Base-by-base conservation (phyloP, 2,888 invertebrate genomes). In the Platycheirus albimanus region DNA sequence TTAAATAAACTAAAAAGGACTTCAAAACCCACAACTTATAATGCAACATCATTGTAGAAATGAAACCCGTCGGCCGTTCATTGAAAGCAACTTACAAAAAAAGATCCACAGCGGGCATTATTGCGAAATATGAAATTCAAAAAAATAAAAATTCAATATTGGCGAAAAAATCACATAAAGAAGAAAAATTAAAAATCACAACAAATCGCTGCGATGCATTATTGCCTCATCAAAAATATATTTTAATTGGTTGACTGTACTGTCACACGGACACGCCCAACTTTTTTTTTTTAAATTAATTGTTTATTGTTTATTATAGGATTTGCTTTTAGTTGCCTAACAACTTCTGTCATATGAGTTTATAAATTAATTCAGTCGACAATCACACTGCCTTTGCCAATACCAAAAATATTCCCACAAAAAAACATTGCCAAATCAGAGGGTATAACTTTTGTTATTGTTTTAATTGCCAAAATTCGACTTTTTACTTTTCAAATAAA, bases 321-420 rank as follows among this genome's bases (percentile, higher is more conserved):
- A 8, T 33, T 8, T 2, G 30, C 8, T 33, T 33, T n/a, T n/a
- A n/a, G 30, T 33, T 24, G 3, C 6, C 51, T 51, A 13, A 51
- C 28, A 28, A 51, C 8, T n/a, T 28, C 7, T 51, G 28, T 51
- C 51, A 51, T 51, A 51, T 51, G 51, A 51, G 30, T 7, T 13
- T 49, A 51, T 13, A 49, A 51, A 51, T 15, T 51, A 2, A 20
- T 51, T 15, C 13, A 7, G 28, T 10, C 28, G 13, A n/a, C n/a
- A n/a, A n/a, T n/a, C n/a, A n/a, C n/a, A n/a, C n/a, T n/a, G n/a
- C n/a, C 28, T 28, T 28, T 30, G 28, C 51, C 51, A 51, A 51
- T 51, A 15, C 8, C 6, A n/a, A 49, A 43, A 43, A 43, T 43
- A 17, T 6, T 24, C 24, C 3, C n/a, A n/a, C n/a, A 6, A 24